Base-by-base conservation (phyloP, 2,888 invertebrate genomes). In the Hemicrepidius hirtus region DNA sequence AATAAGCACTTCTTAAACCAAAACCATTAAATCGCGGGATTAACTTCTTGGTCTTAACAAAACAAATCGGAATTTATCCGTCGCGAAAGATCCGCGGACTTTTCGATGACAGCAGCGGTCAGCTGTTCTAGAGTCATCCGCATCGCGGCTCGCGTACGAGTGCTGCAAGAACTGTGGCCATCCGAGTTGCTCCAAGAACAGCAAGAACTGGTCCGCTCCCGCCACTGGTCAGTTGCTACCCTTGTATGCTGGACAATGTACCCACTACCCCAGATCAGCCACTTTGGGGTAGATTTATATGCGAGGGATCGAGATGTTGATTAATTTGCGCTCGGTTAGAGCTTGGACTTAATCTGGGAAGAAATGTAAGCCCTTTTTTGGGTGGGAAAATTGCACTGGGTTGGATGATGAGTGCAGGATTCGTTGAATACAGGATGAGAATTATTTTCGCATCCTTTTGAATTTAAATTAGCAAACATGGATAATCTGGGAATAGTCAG, bases 91-190 rank as follows among this genome's bases (percentile, higher is more conserved):
- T 60, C 28, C 74, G 70, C 67, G 69, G 40, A 69, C 37, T 65
- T 53, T 68, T 57, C 60, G 60, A 44, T 62, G 53, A 65, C 53
- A 55, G 65, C 46, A 57, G 55, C 76, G 75, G 72, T 75, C 72
- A 75, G 74, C 71, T 73, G 75, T 66, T 73, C 57, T 5, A 65
- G 53, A 80, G 79, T 80, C 80, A 79, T 81, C 80, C 77, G 77
- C 77, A 79, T 79, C 81, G 78, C 82, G 82, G 81, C 78, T 80
- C 77, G 79, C 77, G 79, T 79, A 80, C 81, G 81, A 82, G 81
- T 82, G 82, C 71, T 77, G 74, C 77, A 74, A 74, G 71, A 73
- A 74, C 70, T 70, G 77, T 65, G 75, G 73, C 74, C 74, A 74
- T 75, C 75, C 67, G 71, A 68, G 75, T 71, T 73, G 77, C 68